phyloP scores from a whole-genome alignment of 2,888 invertebrate species.

The Copidosoma aretas region DNA sequence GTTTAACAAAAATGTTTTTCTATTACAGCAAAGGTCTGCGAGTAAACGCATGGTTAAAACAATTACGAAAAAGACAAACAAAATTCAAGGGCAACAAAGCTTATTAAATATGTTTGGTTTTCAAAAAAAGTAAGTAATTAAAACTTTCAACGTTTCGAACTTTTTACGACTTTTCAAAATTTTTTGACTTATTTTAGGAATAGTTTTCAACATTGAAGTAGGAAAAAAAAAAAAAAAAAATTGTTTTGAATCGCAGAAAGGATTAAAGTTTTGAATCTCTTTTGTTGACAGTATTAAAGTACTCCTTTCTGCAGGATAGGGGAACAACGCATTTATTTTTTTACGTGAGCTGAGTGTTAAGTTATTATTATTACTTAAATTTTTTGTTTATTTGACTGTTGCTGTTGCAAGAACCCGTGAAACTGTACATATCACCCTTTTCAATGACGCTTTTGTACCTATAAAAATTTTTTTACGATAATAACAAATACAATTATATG shows the following conservation, averaged over 20 bases:
- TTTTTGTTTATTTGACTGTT: constrained; percentile 15
- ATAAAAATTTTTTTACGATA: too few species aligned
- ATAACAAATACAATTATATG: too few species aligned
- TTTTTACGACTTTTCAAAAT: neutral
- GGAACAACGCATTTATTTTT: constrained; percentile 28
- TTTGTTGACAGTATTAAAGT: constrained; percentile 18
- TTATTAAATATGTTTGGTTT: constrained; percentile 74
- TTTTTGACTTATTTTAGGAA: constrained; percentile 29
- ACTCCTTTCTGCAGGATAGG: constrained; percentile 33
- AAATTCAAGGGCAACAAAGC: constrained; percentile 66
- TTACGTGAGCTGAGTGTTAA: constrained; percentile 18
- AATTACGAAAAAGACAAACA: constrained; percentile 52
- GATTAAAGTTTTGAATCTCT: constrained; percentile 5
- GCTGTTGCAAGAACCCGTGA: constrained; percentile 16
- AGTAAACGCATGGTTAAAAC: constrained; percentile 17
- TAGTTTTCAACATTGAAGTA: constrained; percentile 13
- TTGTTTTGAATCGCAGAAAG: neutral
- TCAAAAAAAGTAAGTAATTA: constrained; percentile 65
- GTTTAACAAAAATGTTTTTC: constrained; percentile 13
- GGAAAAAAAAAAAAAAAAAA: neutral
- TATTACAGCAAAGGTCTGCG: constrained; percentile 30
- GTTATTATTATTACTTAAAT: constrained; percentile 3
- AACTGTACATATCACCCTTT: neutral
- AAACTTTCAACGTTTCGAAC: neutral
- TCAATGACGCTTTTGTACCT: too few species aligned